Evolutionary conservation across 2,888 invertebrate species (phyloP).

Genomic region (Apamea crenata): DNA sequence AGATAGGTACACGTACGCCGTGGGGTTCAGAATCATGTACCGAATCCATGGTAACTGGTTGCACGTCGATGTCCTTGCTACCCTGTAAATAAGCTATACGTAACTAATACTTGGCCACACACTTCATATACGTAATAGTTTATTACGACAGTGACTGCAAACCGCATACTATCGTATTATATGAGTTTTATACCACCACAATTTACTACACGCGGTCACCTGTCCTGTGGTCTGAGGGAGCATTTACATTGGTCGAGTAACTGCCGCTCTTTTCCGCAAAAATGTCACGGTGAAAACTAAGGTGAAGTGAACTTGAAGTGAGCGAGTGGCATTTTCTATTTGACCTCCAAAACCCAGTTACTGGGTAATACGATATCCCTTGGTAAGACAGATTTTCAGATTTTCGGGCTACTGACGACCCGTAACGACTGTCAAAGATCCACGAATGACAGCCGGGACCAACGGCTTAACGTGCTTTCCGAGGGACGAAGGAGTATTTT

Average conservation of each 20-base stretch:
- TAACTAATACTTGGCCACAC: background rate
- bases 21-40: too few species aligned
- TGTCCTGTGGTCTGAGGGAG: constrained; percentile 2
- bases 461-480: too few species aligned
- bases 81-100: background rate
- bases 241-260: constrained; percentile 1
- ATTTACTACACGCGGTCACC: constrained; percentile 30
- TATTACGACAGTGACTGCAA: background rate
- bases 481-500: too few species aligned
- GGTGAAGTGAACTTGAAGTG: background rate
- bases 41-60: too few species aligned
- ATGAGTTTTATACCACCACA: constrained; percentile 23
- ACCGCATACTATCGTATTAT: constrained; percentile 8
- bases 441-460: too few species aligned
- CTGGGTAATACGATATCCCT: too few species aligned
- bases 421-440: too few species aligned
- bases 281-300: background rate
- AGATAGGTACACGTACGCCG: too few species aligned
- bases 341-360: too few species aligned
- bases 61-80: background rate
- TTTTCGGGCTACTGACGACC: too few species aligned
- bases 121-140: background rate
- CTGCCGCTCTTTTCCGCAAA: background rate
- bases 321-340: too few species aligned
- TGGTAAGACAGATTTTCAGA: too few species aligned